Percentiles rank a stretch among this genome's conserved stretches.
Conservation (phyloP, 2,797 vertebrate species). For the Macropus fuliginosus region DNA sequence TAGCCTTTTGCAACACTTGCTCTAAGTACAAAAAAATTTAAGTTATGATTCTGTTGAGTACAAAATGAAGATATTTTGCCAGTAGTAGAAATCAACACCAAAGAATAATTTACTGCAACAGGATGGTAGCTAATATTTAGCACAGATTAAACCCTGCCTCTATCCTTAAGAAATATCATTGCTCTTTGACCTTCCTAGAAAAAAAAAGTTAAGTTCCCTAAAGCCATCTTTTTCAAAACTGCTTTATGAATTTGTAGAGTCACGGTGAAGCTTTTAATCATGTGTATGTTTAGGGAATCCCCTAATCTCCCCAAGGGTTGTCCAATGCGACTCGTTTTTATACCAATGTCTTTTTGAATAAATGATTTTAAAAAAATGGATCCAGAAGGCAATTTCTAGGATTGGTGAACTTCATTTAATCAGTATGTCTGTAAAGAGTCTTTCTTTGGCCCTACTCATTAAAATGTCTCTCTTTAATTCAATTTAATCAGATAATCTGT, state of each 20-base stretch:
- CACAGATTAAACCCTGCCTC: background rate
- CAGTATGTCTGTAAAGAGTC: conserved; percentile 55
- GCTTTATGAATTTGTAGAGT: background rate
- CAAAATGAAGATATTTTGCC: background rate
- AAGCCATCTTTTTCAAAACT: conserved; percentile 43
- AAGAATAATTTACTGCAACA: background rate
- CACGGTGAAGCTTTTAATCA: conserved; percentile 15
- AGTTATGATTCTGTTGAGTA: background rate
- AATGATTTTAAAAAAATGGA: conserved; percentile 68
- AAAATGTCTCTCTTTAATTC: conserved; percentile 49
- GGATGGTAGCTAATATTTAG: background rate
- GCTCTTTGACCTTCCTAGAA: background rate
- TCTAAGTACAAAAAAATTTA: background rate
- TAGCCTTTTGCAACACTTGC: background rate
- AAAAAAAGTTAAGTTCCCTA: conserved; percentile 37
- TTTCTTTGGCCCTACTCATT: conserved; percentile 55
- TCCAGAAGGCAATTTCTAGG: conserved; percentile 58
- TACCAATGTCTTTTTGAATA: conserved; percentile 43
- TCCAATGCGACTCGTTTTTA: conserved; percentile 28
- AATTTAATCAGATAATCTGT: conserved; percentile 33
- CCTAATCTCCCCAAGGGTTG: conserved; percentile 52
- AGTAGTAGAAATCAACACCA: conserved; percentile 30
- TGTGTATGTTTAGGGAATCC: conserved; percentile 39
- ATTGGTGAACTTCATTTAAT: conserved; percentile 59
- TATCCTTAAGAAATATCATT: background rate